phyloP scores from a whole-genome alignment of 2,113 vertebrate genomes.

The Gnathonemus echidnorhynchus region DNA sequence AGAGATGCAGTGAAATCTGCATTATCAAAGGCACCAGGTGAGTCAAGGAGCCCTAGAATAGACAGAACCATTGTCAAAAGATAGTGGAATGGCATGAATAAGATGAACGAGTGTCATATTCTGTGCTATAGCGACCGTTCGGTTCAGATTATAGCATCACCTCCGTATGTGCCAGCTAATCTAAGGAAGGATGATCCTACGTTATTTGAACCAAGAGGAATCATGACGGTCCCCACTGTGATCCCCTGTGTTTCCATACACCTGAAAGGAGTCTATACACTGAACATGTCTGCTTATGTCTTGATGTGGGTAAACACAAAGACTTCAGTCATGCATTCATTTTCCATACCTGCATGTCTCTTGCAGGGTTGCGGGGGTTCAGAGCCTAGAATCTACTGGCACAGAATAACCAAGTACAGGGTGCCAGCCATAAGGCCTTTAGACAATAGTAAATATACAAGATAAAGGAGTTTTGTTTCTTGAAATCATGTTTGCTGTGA shows the following conservation, averaged over 20 bases:
- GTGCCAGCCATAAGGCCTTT: no score
- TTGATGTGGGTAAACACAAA: background rate
- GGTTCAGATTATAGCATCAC: background rate
- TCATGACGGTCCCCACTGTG: background rate
- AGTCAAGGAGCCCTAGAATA: background rate
- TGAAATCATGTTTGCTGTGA: background rate
- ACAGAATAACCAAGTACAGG: no score
- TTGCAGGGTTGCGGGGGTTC: no score
- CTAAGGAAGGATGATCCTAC: background rate
- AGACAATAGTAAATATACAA: background rate
- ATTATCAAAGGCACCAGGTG: background rate
- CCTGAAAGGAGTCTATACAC: background rate
- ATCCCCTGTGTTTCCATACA: background rate
- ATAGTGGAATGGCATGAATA: background rate
- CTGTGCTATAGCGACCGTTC: background rate
- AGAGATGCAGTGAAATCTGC: background rate
- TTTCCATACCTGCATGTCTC: background rate
- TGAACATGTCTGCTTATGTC: background rate
- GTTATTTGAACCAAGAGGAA: background rate
- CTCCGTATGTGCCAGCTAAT: background rate
- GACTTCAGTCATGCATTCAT: background rate
- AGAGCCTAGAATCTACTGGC: no score
- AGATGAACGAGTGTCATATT: background rate
- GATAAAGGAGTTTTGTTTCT: background rate
- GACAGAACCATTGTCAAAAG: background rate